Base-by-base conservation (phyloP, 2,888 invertebrate genomes). In the Tubiluchus corallicola region DNA sequence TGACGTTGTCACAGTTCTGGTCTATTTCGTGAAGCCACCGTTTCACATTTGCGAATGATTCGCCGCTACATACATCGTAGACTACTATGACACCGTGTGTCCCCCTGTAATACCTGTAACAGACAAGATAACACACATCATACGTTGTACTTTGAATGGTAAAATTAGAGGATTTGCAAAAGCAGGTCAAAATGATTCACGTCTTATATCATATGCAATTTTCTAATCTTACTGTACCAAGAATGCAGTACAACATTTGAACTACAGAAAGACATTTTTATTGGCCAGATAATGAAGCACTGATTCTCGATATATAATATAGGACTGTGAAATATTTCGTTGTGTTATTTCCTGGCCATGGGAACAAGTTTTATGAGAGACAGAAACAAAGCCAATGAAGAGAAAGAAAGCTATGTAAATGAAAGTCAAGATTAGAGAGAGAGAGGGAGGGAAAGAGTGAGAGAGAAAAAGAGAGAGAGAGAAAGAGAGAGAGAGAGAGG, bases 61-160 rank as follows among this genome's bases (percentile, higher is more conserved):
- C 96, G 38, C 94, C 96, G 66, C 84, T 92, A 50, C 87, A 88
- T 43, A 98, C 96, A 73, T 99, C 98, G 68, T 98, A 98, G 13
- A 99, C 98, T 40, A 98, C 92, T 60, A 99, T 90, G 49, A 99
- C 98, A 49, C 98, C 98, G 68, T 98, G 96, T 41, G 98, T 98
- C 45, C 98, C 98, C 61, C 98, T 74, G 66, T 98, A 98, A 68
- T 98, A 88, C 50, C 77, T 77, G 57, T 1, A 56, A 54, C 45
- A 43, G 41, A 43, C 44, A 47, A 17, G 42, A 46, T 18, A 43
- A 16, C 5, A 37, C 3, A 18, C 29, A 29, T n/a, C n/a, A n/a
- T 29, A 29, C 9, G 9, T 9, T n/a, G 9, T 9, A 9, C 29
- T 29, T n/a, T 29, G n/a, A 9, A n/a, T n/a, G n/a, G n/a, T n/a